These are phyloP conservation scores for Luidia sarsii DNA, from an alignment of 53 echinoderm and acorn worm species.

Conservation along the genomic window DNA sequence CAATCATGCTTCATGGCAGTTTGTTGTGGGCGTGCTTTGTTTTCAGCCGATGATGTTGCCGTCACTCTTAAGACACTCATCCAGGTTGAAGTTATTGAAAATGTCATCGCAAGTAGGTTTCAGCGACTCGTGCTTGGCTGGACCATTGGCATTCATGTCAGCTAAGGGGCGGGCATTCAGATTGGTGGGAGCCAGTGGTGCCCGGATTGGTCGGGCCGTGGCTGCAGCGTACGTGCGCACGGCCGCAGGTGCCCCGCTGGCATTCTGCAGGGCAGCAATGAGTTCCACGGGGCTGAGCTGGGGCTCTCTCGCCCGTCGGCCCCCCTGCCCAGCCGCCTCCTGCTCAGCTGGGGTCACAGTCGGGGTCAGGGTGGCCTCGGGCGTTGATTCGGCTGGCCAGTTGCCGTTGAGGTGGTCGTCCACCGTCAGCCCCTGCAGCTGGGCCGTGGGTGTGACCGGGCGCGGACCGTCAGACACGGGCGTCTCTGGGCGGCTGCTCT, in stretches of 20 bases:
- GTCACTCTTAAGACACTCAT: constrained; percentile 71
- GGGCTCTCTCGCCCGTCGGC: constrained; percentile 15
- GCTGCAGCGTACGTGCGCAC: background rate
- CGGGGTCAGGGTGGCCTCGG: constrained; percentile 52
- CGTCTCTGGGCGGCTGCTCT: constrained; percentile 66
- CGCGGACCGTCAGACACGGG: constrained; percentile 18
- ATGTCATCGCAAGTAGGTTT: no score
- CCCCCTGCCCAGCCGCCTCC: constrained; percentile 34
- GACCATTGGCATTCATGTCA: no score
- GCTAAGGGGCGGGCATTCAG: no score
- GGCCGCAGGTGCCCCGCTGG: no score
- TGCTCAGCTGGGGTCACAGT: constrained; percentile 76
- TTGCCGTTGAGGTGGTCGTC: constrained; percentile 29
- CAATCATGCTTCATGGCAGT: no score
- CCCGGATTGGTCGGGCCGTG: background rate
- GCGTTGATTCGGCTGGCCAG: background rate
- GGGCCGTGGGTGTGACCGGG: constrained; percentile 10
- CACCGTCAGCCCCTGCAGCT: constrained; percentile 19
- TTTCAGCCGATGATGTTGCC: background rate
- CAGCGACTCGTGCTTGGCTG: no score
- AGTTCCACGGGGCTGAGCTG: constrained; percentile 80
- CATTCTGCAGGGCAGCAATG: constrained; percentile 73
- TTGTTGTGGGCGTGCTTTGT: no score
- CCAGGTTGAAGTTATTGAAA: constrained; percentile 77
- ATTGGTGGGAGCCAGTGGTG: background rate